Base-by-base conservation (phyloP, 2,888 invertebrate genomes). In the Mimumesa dahlbomi region DNA sequence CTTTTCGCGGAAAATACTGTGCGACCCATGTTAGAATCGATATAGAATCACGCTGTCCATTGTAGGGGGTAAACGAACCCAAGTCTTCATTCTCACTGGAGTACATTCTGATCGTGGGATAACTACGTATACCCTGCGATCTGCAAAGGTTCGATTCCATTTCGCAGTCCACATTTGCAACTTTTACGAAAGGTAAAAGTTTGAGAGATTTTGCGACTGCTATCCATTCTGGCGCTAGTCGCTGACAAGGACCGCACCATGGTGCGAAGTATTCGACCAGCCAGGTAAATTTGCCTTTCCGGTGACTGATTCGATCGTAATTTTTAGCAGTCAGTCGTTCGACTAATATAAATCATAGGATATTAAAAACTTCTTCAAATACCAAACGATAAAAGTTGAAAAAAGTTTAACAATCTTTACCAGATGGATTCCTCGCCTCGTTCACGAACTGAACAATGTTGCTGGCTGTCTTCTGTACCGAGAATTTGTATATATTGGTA, bases 221-320 rank as follows among this genome's bases (percentile, higher is more conserved):
- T 40, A 93, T 90, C 92, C 93, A 94, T 79, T 94, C 92, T 0
- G 94, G 93, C 7, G 92, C 91, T 71, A 95, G 89, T 83, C 92
- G 92, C 81, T 93, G 93, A 85, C 95, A 95, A 0, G 94, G 94
- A 1, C 92, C 93, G 89, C 95, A 95, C 94, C 94, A 94, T 0
- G 94, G 93, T 9, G 94, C 94, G 85, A 91, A 94, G 88, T 93
- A 95, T 89, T 94, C 94, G 1, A 95, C 92, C 19, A 94, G 85
- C 93, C 94, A 94, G 2, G 94, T 86, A 64, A 92, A 91, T 46
- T 91, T 90, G 6, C 85, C 82, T 1, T 90, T 89, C 81, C 93
- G 92, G 21, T 91, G 88, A 11, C 89, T 87, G 25, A 95, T 90
- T 63, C 87, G 86, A 16, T 88, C 87, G 83, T 94, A 95, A 43